phyloP scores from a whole-genome alignment of 2,113 vertebrate genomes.

The Thermophis baileyi region DNA sequence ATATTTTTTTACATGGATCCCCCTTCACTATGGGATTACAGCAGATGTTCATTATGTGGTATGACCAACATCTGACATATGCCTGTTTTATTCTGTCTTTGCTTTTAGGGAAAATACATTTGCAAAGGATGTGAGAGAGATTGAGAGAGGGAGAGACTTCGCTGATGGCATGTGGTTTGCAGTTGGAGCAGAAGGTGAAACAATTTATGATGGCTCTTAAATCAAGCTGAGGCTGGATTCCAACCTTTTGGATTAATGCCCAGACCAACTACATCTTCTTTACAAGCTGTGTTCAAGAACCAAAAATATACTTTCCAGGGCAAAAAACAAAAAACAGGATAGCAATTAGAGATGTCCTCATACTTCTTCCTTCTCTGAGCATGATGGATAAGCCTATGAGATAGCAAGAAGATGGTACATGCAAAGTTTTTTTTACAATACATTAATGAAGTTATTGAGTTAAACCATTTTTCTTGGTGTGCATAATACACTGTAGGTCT shows the following conservation, averaged over 20 bases:
- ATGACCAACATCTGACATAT: not conserved
- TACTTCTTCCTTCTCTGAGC: not conserved
- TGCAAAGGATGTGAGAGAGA: not conserved
- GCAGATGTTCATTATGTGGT: not conserved
- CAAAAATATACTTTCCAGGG: not conserved
- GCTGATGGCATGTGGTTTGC: not conserved
- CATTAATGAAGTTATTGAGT: not conserved
- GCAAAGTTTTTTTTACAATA: not conserved
- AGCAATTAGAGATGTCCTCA: not conserved
- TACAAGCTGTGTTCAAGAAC: not conserved
- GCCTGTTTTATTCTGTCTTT: not conserved
- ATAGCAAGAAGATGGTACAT: not conserved
- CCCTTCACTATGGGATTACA: fast-evolving
- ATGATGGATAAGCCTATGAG: not conserved
- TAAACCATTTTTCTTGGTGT: not conserved
- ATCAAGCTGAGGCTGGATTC: conserved; percentile 1
- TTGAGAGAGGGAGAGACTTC: not conserved
- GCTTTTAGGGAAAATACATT: fast-evolving
- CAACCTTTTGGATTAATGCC: conserved; percentile 12
- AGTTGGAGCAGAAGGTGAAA: conserved; percentile 6
- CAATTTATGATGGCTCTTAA: not conserved
- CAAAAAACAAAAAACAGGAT: not conserved
- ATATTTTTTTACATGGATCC: not conserved
- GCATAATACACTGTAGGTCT: not conserved
- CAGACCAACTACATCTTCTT: conserved; percentile 11